Base-by-base conservation (phyloP, 1,140 invertebrate species). In the Ceratoteleas bidentatus region DNA sequence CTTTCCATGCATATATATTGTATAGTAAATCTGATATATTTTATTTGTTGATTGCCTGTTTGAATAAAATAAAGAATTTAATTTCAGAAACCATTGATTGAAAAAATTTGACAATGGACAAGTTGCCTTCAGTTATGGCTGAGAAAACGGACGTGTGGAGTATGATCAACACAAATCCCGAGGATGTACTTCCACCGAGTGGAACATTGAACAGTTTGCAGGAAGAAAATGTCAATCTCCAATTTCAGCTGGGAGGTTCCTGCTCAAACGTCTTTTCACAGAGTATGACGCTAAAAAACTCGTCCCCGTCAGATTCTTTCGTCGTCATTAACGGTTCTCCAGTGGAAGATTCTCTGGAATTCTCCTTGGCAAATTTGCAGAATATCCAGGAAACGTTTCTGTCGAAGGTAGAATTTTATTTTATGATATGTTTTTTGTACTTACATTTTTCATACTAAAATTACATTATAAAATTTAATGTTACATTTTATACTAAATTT, bases 241-340 rank as follows among this genome's bases (percentile, higher is more conserved):
- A 72, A 3, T 84, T 84, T 34, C 58, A 80, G 69, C 10, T 80
- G 0, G 73, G 73, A 5, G 76, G 50, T 33, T 56, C 65, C 0
- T 84, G 76, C 24, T 77, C 68, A 0, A 80, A 74, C 11, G 57
- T 53, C 2, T 69, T 69, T 53, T 13, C 57, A n/a, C 49, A 61
- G 0, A 75, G 24, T 15, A 2, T 73, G 2, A 36, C 32, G 15
- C 56, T 49, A 9, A 16, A 11, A 32, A 76, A 69, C 11, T 10
- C 60, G 5, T 54, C 69, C 33, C 62, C 61, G 3, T 77, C 82
- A 6, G 68, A 77, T 32, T 84, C 82, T 0, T 84, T 84, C 47
- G 77, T 84, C 0, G 76, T 84, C 10, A 52, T 84, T 0, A 57
- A 69, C 49, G 13, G 57, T 10, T 68, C 72, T 57, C 43, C 76